phyloP scores from a whole-genome alignment of 2,888 invertebrate genomes.

The Cartodere bifasciata region DNA sequence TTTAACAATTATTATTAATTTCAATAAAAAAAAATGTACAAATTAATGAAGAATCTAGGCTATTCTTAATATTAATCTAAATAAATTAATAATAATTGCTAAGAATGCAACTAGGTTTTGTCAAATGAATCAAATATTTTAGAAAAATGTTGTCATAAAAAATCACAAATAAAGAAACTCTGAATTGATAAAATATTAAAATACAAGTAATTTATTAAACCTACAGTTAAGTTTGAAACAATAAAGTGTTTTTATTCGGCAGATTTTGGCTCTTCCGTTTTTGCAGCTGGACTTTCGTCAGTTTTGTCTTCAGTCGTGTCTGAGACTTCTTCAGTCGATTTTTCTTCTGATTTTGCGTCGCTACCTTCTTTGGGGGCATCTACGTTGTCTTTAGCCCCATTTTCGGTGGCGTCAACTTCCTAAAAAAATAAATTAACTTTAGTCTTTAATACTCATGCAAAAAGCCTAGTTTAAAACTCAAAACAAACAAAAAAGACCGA shows the following conservation, averaged over 20 bases:
- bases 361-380: no score
- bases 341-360: no score
- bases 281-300: slow-evolving; percentile 23
- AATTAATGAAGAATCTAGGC: slow-evolving; percentile 9
- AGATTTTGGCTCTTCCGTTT: slow-evolving; percentile 27
- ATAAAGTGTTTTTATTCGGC: slow-evolving; percentile 28
- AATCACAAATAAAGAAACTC: no score
- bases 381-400: no score
- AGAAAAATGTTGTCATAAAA: no score
- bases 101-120: no score
- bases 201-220: slow-evolving; percentile 21
- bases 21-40: slow-evolving; percentile 11
- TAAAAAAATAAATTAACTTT: no score
- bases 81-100: no score
- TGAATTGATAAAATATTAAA: slow-evolving; percentile 14
- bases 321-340: no score
- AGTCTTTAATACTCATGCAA: no score
- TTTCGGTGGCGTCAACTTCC: no score
- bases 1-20: slow-evolving; percentile 10
- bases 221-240: slow-evolving; percentile 23
- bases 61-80: slow-evolving; percentile 10
- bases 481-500: neutral
- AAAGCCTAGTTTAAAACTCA: neutral
- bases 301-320: slow-evolving; percentile 22
- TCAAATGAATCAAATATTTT: no score